Evolutionary conservation across 2,113 vertebrate species (phyloP).

Genomic region (Boulengeromyrus knoepffleri): DNA sequence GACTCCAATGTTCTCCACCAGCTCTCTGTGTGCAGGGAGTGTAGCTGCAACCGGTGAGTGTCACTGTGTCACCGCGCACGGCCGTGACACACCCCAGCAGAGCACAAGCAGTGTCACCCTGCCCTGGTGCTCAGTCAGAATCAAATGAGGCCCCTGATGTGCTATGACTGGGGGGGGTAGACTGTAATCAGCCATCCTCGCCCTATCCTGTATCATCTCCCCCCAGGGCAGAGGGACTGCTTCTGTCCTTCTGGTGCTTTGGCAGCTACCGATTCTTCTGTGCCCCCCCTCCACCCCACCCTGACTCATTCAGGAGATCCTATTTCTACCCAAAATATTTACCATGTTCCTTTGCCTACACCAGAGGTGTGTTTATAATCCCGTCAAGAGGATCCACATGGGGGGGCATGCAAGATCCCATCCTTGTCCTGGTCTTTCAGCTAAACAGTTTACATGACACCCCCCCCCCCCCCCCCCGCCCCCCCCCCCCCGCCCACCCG

Average conservation of each 20-base stretch:
- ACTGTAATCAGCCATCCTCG: background rate
- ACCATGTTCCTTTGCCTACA: background rate
- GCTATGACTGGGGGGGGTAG: background rate
- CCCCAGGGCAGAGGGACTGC: background rate
- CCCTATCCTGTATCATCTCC: background rate
- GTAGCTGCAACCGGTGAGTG: background rate
- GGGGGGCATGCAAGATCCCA: background rate
- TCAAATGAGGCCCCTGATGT: background rate
- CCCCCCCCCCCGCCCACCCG: no score
- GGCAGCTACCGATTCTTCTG: background rate
- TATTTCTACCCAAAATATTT: slow-evolving; percentile 3
- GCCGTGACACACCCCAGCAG: background rate
- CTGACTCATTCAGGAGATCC: background rate
- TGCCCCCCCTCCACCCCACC: no score
- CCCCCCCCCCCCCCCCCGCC: no score
- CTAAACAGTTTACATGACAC: background rate
- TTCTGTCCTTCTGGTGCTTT: background rate
- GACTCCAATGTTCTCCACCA: background rate
- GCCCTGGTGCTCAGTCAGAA: background rate
- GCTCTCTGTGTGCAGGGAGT: background rate
- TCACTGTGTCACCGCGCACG: background rate
- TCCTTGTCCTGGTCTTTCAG: background rate
- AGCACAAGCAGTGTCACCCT: background rate
- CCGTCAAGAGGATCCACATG: background rate
- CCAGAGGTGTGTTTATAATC: slow-evolving; percentile 5